A percentile compares a stretch with the other conserved stretches of the same genome.
phyloP scores from a whole-genome alignment of 2,113 vertebrate genomes.

The Clinocottus analis region DNA sequence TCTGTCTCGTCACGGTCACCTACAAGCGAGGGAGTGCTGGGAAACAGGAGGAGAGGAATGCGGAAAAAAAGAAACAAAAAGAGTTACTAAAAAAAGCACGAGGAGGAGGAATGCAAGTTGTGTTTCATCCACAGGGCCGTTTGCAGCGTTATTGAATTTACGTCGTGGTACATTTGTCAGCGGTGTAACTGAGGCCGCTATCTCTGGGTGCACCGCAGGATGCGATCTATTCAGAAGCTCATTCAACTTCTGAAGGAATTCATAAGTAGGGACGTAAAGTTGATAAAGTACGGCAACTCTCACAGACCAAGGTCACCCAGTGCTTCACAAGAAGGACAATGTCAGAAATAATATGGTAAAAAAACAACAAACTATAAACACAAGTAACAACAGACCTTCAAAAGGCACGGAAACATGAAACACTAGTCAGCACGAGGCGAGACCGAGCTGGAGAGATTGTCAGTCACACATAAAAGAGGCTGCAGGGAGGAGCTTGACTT shows the following conservation, averaged over 20 bases:
- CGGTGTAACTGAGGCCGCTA: conserved; percentile 8
- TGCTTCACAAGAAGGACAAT: background rate
- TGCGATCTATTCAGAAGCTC: background rate
- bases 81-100: background rate
- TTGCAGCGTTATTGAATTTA: conserved; percentile 21
- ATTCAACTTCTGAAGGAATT: conserved; percentile 14
- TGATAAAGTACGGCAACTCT: background rate
- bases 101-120: background rate
- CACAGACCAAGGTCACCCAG: background rate
- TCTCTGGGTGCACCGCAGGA: conserved; percentile 14
- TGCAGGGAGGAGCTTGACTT: background rate
- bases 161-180: conserved; percentile 17
- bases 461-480: conserved; percentile 13
- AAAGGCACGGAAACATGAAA: background rate
- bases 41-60: conserved; percentile 1
- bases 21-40: background rate
- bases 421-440: background rate
- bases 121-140: conserved; percentile 28
- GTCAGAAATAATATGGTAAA: background rate
- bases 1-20: conserved; percentile 11
- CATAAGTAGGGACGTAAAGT: background rate
- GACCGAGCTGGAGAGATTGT: background rate
- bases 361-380: background rate
- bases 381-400: background rate
- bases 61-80: background rate